phyloP scores from a whole-genome alignment of 2,888 invertebrate species.

The Allolobophora icterica region DNA sequence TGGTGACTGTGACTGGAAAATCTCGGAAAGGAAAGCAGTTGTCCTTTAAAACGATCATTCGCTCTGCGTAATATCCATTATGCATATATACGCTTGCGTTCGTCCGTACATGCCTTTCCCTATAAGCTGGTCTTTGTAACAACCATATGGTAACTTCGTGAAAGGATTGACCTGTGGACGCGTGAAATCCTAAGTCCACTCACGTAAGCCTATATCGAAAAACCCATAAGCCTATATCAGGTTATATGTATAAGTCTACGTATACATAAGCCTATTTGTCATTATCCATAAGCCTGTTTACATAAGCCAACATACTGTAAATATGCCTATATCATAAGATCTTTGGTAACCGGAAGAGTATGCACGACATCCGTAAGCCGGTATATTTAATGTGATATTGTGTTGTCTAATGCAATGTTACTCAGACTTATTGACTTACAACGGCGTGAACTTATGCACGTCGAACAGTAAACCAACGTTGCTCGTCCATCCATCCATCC shows the following conservation, averaged over 20 bases:
- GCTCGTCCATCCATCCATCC: no score
- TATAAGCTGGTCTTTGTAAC: not conserved
- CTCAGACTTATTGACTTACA: no score
- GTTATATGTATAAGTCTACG: no score
- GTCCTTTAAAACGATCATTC: conserved; percentile 7
- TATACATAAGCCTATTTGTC: no score
- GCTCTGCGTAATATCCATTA: not conserved
- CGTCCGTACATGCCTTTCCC: not conserved
- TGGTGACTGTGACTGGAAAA: not conserved
- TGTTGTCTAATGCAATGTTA: no score
- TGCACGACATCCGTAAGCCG: no score
- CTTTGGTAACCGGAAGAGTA: no score
- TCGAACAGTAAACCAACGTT: no score
- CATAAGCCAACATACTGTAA: not conserved
- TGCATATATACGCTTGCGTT: not conserved
- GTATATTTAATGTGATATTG: no score
- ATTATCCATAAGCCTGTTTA: not conserved
- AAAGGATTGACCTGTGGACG: not conserved
- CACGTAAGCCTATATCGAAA: not conserved
- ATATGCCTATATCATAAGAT: no score
- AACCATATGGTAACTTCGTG: not conserved
- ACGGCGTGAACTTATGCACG: no score
- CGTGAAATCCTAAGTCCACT: not conserved
- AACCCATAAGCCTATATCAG: no score
- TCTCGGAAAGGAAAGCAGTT: not conserved